Evolutionary conservation across 2,888 invertebrate genomes (phyloP).

Genomic region (Apotomis capreana): DNA sequence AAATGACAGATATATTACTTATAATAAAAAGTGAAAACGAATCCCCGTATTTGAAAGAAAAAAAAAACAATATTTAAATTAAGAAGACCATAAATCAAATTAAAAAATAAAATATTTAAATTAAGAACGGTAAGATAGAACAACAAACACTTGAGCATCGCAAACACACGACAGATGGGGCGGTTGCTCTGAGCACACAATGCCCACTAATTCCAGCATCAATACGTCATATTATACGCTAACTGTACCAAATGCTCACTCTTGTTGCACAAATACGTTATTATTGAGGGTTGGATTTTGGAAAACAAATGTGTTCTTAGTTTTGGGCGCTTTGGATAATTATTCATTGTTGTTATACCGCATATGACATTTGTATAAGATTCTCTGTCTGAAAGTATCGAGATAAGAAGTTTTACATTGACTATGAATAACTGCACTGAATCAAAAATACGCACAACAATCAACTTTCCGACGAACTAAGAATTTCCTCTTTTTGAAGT

Average conservation of each 20-base stretch:
- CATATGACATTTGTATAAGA: background rate
- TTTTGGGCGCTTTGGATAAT: slow-evolving; percentile 19
- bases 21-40: too few relatives aligned
- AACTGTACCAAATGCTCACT: slow-evolving; percentile 64
- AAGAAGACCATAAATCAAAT: slow-evolving; percentile 45
- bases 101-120: slow-evolving; percentile 13
- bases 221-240: slow-evolving; percentile 66
- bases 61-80: slow-evolving; percentile 42
- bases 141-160: slow-evolving; percentile 56
- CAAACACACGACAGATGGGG: slow-evolving; percentile 69
- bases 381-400: background rate
- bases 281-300: slow-evolving; percentile 46
- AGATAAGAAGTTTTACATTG: too few relatives aligned
- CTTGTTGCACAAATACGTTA: slow-evolving; percentile 66
- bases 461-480: too few relatives aligned
- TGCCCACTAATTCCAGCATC: slow-evolving; percentile 73
- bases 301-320: slow-evolving; percentile 35
- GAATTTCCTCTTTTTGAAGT: too few relatives aligned
- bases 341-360: background rate
- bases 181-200: slow-evolving; percentile 69
- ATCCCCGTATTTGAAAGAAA: background rate
- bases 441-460: too few relatives aligned
- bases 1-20: too few relatives aligned
- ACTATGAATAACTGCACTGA: too few relatives aligned
- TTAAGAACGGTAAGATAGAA: slow-evolving; percentile 30